Evolutionary conservation across 2,888 invertebrate species (phyloP).

Genomic region (Dasysyrphus tricinctus): DNA sequence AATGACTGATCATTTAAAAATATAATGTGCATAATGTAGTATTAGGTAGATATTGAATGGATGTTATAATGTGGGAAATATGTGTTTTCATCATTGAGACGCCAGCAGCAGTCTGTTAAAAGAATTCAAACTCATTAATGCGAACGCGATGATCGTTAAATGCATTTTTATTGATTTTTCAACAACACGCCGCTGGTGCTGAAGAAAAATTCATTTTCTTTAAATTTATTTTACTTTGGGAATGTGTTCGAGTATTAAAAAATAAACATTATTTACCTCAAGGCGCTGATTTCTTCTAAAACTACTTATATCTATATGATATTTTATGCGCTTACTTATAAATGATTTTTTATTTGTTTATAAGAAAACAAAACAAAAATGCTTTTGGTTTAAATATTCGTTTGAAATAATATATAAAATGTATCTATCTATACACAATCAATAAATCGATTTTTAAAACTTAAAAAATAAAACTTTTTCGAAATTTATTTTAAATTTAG

Average conservation of each 20-base stretch:
- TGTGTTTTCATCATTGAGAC: constrained; percentile 60
- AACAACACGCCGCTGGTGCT: constrained; percentile 30
- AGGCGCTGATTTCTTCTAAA: constrained; percentile 45
- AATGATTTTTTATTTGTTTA: constrained; percentile 13
- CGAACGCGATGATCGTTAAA: constrained; percentile 61
- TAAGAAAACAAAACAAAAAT: neutral
- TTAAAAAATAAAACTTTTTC: neutral
- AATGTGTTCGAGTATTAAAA: constrained; percentile 75
- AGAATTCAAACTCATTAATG: constrained; percentile 64
- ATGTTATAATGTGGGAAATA: constrained; percentile 66
- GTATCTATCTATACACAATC: neutral
- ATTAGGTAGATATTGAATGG: neutral
- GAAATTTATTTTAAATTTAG: neutral
- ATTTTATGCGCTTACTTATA: constrained; percentile 13
- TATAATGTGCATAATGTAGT: constrained; percentile 3
- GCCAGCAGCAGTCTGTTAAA: constrained; percentile 65
- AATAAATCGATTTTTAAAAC: constrained; percentile 18
- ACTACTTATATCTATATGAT: neutral
- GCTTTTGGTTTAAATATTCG: neutral
- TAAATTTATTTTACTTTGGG: constrained; percentile 71
- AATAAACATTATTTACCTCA: constrained; percentile 72
- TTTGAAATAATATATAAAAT: neutral
- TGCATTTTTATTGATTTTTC: constrained; percentile 72
- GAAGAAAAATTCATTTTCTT: constrained; percentile 62
- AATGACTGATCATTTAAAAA: constrained; percentile 65